Percentiles rank a stretch among this genome's conserved stretches.
Conservation (phyloP, 2,888 invertebrate genomes). For the Cephus spinipes region DNA sequence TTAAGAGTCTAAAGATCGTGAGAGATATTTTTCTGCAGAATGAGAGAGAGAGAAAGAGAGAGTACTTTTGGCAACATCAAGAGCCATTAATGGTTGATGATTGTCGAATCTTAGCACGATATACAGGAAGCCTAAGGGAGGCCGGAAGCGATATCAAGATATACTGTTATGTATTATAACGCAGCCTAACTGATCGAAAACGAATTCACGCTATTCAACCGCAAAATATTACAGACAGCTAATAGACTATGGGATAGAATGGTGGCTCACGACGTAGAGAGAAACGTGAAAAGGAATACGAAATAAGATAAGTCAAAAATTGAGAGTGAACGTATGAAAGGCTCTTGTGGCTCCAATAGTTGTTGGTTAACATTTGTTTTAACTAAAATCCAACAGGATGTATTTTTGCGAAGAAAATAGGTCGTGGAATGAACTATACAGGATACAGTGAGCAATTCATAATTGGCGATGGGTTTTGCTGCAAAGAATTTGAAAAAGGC, state of each 20-base stretch:
- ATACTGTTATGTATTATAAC: background rate
- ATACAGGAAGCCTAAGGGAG: constrained; percentile 1
- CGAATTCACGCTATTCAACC: background rate
- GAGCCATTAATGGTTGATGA: background rate
- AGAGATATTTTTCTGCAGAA: constrained; percentile 2
- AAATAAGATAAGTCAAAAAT: background rate
- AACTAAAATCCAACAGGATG: background rate
- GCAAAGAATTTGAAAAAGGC: background rate
- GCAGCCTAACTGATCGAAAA: background rate
- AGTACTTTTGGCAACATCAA: background rate
- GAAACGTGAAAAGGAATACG: background rate
- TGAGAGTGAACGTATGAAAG: background rate
- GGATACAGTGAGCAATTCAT: background rate
- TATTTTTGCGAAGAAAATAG: background rate
- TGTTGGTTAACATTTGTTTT: background rate
- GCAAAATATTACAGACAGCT: background rate
- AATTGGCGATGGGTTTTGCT: background rate
- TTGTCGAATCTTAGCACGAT: background rate
- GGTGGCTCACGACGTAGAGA: background rate
- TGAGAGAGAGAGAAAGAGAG: constrained; percentile 12
- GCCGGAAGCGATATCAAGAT: constrained; percentile 5
- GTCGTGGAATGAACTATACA: background rate
- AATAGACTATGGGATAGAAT: background rate
- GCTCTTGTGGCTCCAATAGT: background rate
- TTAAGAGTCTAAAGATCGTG: background rate